Evolutionary conservation across 2,888 invertebrate genomes (phyloP).

Genomic region (Gasteruption jaculator): DNA sequence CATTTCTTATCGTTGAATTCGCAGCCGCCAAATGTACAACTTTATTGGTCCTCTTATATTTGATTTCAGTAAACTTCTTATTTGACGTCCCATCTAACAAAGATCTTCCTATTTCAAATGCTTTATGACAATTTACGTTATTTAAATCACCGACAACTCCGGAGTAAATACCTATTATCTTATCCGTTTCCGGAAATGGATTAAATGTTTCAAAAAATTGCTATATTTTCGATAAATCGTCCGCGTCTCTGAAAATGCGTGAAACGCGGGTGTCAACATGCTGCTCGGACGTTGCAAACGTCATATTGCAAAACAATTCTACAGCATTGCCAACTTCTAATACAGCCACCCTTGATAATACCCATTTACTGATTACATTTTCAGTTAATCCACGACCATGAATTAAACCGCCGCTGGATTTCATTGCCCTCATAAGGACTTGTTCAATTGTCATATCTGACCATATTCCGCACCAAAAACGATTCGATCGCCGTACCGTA

Average conservation of each 20-base stretch:
- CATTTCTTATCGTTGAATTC: conserved; percentile 6
- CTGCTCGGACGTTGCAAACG: conserved; percentile 32
- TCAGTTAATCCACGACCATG: conserved; percentile 30
- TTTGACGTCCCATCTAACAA: conserved; percentile 15
- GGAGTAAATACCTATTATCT: conserved; percentile 32
- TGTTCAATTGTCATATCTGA: conserved; percentile 24
- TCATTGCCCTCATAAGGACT: conserved; percentile 29
- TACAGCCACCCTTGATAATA: conserved; percentile 28
- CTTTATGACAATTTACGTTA: conserved; percentile 34
- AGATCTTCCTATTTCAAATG: conserved; percentile 29
- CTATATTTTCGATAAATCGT: conserved; percentile 27
- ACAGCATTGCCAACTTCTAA: conserved; percentile 28
- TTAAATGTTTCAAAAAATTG: conserved; percentile 30
- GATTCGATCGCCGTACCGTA: conserved; percentile 24
- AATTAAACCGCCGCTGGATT: conserved; percentile 29
- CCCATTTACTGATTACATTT: conserved; percentile 30
- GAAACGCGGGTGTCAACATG: conserved; percentile 35
- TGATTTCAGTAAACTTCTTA: conserved; percentile 16
- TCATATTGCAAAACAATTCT: conserved; percentile 30
- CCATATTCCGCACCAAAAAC: conserved; percentile 25
- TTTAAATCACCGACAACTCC: conserved; percentile 32
- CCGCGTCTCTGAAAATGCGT: conserved; percentile 34
- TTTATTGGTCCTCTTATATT: conserved; percentile 6
- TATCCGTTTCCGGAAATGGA: conserved; percentile 32
- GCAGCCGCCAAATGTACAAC: conserved; percentile 9